Base-by-base conservation (phyloP, 1,140 invertebrate genomes). In the Ditylenchus dipsaci region DNA sequence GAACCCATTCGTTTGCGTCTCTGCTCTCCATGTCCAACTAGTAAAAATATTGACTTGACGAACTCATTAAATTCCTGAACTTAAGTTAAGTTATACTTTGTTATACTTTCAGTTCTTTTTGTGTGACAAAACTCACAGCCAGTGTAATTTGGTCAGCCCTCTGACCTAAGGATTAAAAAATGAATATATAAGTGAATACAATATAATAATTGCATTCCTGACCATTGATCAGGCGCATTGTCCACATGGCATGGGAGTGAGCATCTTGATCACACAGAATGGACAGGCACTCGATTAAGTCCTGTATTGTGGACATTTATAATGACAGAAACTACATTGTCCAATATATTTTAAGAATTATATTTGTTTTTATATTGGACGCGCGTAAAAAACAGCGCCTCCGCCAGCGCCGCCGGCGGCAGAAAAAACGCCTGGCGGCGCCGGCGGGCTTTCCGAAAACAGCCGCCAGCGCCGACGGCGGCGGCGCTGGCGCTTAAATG, bases 191-290 rank as follows among this genome's bases (percentile, higher is more conserved):
- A 56, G 79, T 78, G 21, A 61, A 62, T n/a, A 64, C 65, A 15
- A 45, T 59, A 19, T 58, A 26, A 17, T 63, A n/a, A n/a, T n/a
- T n/a, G n/a, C n/a, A n/a, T n/a, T n/a, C n/a, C n/a, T n/a, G n/a
- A 67, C 29, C 49, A 17, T 68, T 70, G 59, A 79, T 79, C 45
- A 79, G 47, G 42, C 76, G 56, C 66, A 79, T 71, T 17, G 80
- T 79, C 79, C 79, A 79, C 42, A 74, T 68, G n/a, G 78, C 78
- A 38, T 79, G 69, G 13, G 68, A 53, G 65, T 71, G 65, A 0
- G 78, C 65, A 19, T 78, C 69, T 61, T 73, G 47, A 3, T 77
- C 62, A 30, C 73, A 64, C 15, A 79, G 47, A 21, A 42, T 57
- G 8, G 75, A 71, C 23, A 79, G 67, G 45, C 69, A 68, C 15